These are phyloP conservation scores for Onychorhynchus coronatus DNA, from an alignment of 2,113 vertebrate genomes.

Conservation along the genomic window DNA sequence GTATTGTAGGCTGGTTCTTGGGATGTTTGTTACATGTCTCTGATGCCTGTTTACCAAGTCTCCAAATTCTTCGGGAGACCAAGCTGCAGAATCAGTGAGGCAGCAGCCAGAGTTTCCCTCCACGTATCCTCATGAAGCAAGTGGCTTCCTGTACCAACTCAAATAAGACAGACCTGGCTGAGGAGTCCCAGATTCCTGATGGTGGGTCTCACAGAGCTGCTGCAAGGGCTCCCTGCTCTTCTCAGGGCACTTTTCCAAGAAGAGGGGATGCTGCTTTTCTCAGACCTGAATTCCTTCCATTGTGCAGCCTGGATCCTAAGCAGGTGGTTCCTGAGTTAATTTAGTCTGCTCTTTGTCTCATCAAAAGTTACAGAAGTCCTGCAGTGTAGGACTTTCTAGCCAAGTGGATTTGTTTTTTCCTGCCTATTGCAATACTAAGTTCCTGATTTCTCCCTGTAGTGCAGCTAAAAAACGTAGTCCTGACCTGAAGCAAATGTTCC, in stretches of 20 bases:
- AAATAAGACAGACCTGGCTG: neutral
- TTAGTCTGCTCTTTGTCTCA: neutral
- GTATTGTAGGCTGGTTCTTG: neutral
- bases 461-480: neutral
- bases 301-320: neutral
- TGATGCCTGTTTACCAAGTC: neutral
- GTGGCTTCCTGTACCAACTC: neutral
- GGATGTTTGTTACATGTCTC: neutral
- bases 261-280: neutral
- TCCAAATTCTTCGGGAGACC: neutral
- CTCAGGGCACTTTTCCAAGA: neutral
- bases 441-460: slow-evolving; percentile 41
- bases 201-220: neutral
- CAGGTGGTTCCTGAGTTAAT: neutral
- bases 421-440: neutral
- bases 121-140: neutral
- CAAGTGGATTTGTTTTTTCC: neutral
- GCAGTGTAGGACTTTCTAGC: neutral
- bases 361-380: neutral
- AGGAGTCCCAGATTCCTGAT: neutral
- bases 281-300: neutral
- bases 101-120: neutral
- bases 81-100: neutral
- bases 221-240: neutral
- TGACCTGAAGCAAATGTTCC: slow-evolving; percentile 41